Evolutionary conservation across 92 coral and sea anemone species (phyloP).

Genomic region (Diadumene lineata): DNA sequence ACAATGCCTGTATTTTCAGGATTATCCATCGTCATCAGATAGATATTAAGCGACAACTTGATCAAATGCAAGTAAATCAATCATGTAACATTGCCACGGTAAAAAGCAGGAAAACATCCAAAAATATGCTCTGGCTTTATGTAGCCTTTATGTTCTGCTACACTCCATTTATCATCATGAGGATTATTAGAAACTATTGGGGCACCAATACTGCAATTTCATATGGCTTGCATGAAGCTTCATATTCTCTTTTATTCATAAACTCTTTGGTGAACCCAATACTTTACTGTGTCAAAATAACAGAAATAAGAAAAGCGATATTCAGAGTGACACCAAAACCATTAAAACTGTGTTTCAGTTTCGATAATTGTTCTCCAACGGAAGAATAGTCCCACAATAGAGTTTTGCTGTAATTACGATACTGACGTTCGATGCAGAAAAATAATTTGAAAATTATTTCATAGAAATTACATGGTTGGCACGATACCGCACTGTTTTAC

Average conservation of each 20-base stretch:
- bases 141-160: not conserved
- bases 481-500: too few species aligned
- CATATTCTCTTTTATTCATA: not conserved
- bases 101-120: slow-evolving; percentile 16
- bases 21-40: too few species aligned
- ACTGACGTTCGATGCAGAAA: too few species aligned
- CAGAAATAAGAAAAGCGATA: not conserved
- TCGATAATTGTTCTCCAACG: too few species aligned
- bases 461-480: too few species aligned
- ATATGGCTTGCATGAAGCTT: not conserved
- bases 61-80: slow-evolving; percentile 5
- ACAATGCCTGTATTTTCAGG: too few species aligned
- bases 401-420: too few species aligned
- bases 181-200: not conserved
- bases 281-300: slow-evolving; percentile 7
- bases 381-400: too few species aligned
- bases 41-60: slow-evolving; percentile 2
- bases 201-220: not conserved
- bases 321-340: too few species aligned
- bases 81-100: not conserved
- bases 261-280: slow-evolving; percentile 14
- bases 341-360: too few species aligned
- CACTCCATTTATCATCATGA: not conserved
- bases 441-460: too few species aligned
- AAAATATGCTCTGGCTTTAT: slow-evolving; percentile 14